Conservation (phyloP, 2,797 vertebrate genomes). For the Anabas testudineus region DNA sequence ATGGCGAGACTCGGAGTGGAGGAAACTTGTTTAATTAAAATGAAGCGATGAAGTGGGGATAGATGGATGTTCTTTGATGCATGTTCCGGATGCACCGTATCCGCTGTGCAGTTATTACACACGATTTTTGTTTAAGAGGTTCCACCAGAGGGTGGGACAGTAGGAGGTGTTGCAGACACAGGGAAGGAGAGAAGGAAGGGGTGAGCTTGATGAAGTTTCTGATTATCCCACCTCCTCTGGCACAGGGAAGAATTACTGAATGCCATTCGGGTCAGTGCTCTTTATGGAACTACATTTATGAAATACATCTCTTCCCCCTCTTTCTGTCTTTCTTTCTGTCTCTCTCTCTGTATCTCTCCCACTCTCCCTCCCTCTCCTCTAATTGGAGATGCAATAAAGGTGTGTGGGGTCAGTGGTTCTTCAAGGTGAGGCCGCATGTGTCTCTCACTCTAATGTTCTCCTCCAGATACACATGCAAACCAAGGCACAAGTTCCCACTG, state of each 20-base stretch:
- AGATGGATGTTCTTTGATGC: conserved; percentile 81
- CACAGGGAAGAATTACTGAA: conserved; percentile 78
- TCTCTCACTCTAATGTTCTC: conserved; percentile 60
- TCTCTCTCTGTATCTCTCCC: conserved; percentile 67
- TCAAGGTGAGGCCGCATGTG: conserved; percentile 82
- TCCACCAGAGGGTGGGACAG: conserved; percentile 67
- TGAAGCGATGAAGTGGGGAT: conserved; percentile 50
- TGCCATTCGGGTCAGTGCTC: conserved; percentile 84
- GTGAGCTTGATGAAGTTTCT: conserved; percentile 78
- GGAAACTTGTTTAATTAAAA: conserved; percentile 85
- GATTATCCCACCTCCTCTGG: conserved; percentile 78
- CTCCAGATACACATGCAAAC: conserved; percentile 56
- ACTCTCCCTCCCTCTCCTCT: conserved; percentile 72
- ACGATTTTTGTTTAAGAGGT: conserved; percentile 75
- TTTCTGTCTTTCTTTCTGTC: conserved; percentile 61
- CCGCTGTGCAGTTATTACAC: conserved; percentile 73
- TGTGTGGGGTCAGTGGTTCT: conserved; percentile 84
- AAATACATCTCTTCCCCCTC: conserved; percentile 78
- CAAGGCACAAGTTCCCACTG: conserved; percentile 9
- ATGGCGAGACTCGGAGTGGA: conserved; percentile 67
- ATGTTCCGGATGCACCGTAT: conserved; percentile 64
- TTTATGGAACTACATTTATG: conserved; percentile 84
- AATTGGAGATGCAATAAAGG: conserved; percentile 84
- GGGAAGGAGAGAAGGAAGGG: conserved; percentile 62
- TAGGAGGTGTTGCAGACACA: conserved; percentile 64